Percentiles rank a stretch among this genome's conserved stretches.
Evolutionary conservation across 2,113 vertebrate species (phyloP).

Genomic region (Tragelaphus scriptus): DNA sequence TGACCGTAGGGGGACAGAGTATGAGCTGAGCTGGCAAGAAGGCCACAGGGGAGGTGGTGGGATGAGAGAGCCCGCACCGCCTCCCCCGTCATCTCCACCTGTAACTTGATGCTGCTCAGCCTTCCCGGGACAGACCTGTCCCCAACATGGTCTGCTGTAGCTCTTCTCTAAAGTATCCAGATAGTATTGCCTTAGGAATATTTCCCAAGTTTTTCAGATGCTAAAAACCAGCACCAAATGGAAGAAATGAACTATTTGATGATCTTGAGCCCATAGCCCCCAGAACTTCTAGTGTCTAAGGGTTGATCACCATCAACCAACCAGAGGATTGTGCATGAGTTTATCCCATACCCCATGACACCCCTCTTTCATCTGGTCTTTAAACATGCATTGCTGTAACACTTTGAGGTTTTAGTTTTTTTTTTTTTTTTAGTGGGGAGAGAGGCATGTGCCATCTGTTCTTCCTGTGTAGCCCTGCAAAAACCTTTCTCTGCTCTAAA

Average conservation of each 20-base stretch:
- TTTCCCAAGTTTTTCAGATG: not conserved
- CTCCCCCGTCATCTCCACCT: too few species aligned
- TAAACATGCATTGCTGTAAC: not conserved
- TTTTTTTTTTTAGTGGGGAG: fast-evolving
- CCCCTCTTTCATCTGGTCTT: not conserved
- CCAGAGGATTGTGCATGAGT: not conserved
- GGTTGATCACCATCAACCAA: not conserved
- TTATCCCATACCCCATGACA: not conserved
- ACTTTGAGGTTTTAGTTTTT: not conserved
- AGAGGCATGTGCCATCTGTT: not conserved
- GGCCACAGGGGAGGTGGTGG: not conserved
- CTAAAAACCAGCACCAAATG: not conserved
- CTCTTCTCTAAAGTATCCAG: not conserved
- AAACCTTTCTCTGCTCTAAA: not conserved
- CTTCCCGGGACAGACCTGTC: not conserved
- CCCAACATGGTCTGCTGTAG: not conserved
- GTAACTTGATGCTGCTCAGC: not conserved
- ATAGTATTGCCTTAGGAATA: not conserved
- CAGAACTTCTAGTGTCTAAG: not conserved
- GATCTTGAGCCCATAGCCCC: not conserved
- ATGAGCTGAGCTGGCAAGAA: not conserved
- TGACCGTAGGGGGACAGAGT: fast-evolving
- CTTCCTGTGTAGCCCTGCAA: not conserved
- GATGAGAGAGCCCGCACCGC: fast-evolving
- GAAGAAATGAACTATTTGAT: not conserved